Conservation (phyloP, 2,888 invertebrate genomes). For the Serripes groenlandicus region DNA sequence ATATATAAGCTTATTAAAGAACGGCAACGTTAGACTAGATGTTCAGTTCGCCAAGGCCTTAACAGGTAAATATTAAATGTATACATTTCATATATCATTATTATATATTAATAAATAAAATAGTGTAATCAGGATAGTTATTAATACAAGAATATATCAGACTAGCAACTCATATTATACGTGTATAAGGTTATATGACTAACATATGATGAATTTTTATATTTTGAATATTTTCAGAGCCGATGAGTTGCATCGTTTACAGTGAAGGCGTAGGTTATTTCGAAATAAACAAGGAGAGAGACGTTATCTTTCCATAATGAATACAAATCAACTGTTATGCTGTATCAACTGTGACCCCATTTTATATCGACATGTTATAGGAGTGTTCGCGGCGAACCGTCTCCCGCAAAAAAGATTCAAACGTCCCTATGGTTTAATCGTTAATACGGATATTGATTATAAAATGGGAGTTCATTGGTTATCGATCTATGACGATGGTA, state of each 20-base stretch:
- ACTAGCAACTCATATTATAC: no score
- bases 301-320: slow-evolving; percentile 24
- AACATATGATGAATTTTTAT: no score
- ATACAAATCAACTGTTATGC: slow-evolving; percentile 37
- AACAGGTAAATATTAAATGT: neutral
- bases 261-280: slow-evolving; percentile 30
- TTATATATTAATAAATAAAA: no score
- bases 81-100: neutral
- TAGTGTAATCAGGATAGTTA: no score
- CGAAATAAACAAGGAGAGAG: slow-evolving; percentile 24
- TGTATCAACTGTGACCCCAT: slow-evolving; percentile 30
- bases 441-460: slow-evolving; percentile 37
- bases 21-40: neutral
- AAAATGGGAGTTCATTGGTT: slow-evolving; percentile 43
- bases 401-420: slow-evolving; percentile 18
- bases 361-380: slow-evolving; percentile 19
- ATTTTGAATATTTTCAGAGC: slow-evolving; percentile 30
- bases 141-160: no score
- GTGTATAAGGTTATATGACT: no score
- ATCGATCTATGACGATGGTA: slow-evolving; percentile 6
- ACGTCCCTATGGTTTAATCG: slow-evolving; percentile 33
- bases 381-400: slow-evolving; percentile 40
- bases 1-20: slow-evolving; percentile 8
- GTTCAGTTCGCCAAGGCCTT: neutral
- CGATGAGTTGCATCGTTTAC: slow-evolving; percentile 38